Evolutionary conservation across 2,888 invertebrate species (phyloP).

Genomic region (Pristionchus exspectatus): DNA sequence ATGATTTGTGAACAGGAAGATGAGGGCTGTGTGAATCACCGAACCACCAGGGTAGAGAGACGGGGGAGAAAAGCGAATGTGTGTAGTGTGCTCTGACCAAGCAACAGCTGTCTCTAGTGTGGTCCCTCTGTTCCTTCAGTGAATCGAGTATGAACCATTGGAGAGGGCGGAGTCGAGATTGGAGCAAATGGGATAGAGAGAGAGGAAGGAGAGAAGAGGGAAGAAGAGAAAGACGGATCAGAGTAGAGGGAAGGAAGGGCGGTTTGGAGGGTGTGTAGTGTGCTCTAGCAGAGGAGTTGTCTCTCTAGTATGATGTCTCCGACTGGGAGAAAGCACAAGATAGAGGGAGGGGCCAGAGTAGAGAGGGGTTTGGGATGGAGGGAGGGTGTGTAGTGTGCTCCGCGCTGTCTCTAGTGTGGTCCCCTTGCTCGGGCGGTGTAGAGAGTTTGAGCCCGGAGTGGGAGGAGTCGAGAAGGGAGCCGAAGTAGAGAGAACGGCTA

Average conservation of each 20-base stretch:
- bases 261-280: too few species aligned
- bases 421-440: not conserved
- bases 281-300: too few species aligned
- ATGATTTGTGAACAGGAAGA: too few species aligned
- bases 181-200: not conserved
- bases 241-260: too few species aligned
- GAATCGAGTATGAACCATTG: too few species aligned
- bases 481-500: too few species aligned
- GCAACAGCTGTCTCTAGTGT: not conserved
- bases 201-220: not conserved
- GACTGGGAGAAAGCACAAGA: not conserved
- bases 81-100: not conserved
- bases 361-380: not conserved
- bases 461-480: too few species aligned
- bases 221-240: not conserved
- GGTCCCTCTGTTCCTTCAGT: not conserved
- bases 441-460: too few species aligned
- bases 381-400: not conserved
- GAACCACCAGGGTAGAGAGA: not conserved
- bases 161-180: not conserved
- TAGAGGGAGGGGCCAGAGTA: not conserved
- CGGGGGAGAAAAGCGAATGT: not conserved
- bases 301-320: too few species aligned
- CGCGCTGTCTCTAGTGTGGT: constrained; percentile 1
- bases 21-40: too few species aligned